These are phyloP conservation scores for Amphimallon solstitiale DNA, from an alignment of 2,888 invertebrate species.

Conservation along the genomic window DNA sequence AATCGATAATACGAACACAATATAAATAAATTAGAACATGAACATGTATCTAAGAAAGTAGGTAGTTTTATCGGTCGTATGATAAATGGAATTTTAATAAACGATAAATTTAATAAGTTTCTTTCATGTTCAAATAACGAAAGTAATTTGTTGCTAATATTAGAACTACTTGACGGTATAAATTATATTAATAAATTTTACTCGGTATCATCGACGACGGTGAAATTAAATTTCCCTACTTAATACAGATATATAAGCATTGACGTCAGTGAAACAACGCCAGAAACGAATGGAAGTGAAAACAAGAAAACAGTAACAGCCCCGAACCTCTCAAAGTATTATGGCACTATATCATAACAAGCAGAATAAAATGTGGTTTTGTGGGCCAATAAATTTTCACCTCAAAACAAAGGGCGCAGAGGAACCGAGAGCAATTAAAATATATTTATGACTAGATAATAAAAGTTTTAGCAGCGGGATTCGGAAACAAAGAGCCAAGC, in stretches of 20 bases:
- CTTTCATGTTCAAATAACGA: neutral
- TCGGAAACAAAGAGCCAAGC: neutral
- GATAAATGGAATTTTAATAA: conserved; percentile 7
- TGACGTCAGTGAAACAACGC: neutral
- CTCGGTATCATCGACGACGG: neutral
- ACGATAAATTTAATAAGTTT: neutral
- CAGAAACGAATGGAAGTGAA: neutral
- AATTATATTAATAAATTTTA: conserved; percentile 11
- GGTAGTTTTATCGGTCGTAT: neutral
- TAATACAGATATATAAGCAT: conserved; percentile 19
- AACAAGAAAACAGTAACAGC: neutral
- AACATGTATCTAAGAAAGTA: too few species aligned
- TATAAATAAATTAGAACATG: neutral
- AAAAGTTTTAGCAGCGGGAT: conserved; percentile 7
- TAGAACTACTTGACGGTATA: conserved; percentile 19
- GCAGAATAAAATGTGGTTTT: conserved; percentile 20
- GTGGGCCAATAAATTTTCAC: conserved; percentile 21
- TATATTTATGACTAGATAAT: conserved; percentile 26
- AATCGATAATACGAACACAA: too few species aligned
- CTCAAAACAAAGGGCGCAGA: conserved; percentile 18
- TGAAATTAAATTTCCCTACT: conserved; percentile 18
- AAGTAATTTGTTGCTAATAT: conserved; percentile 16
- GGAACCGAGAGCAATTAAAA: conserved; percentile 14
- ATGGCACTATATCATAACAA: neutral
- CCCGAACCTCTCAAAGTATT: neutral